phyloP scores from a whole-genome alignment of 2,888 invertebrate species.

The Heliconius ethilla region DNA sequence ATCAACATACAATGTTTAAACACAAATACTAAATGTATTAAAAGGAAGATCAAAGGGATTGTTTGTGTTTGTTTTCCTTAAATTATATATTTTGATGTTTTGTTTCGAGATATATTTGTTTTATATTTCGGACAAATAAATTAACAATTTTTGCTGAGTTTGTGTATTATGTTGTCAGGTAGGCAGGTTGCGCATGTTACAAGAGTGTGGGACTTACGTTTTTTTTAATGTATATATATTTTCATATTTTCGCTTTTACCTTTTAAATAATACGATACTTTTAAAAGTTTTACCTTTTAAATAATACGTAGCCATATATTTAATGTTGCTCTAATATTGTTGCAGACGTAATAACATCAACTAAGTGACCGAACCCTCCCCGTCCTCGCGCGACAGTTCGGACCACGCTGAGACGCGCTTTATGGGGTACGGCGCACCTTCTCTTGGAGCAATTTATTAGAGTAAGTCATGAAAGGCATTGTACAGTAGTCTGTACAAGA shows the following conservation, averaged over 20 bases:
- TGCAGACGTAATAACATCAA: slow-evolving; percentile 62
- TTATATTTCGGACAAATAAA: neutral
- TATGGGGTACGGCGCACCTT: slow-evolving; percentile 67
- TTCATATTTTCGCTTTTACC: neutral
- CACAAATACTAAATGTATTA: neutral
- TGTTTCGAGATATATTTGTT: neutral
- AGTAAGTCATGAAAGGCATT: slow-evolving; percentile 55
- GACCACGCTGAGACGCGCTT: slow-evolving; percentile 52
- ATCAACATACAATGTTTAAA: neutral
- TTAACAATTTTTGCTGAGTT: neutral
- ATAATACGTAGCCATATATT: neutral
- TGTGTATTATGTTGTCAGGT: neutral
- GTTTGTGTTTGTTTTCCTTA: neutral
- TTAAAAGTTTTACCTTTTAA: no score
- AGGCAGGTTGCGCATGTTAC: neutral
- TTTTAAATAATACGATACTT: no score
- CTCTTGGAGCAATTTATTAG: slow-evolving; percentile 63
- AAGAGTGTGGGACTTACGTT: neutral
- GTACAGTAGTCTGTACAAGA: neutral
- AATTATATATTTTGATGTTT: neutral
- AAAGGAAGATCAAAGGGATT: slow-evolving; percentile 13
- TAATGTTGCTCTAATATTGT: slow-evolving; percentile 49
- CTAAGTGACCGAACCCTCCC: slow-evolving; percentile 60
- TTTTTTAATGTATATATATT: neutral
- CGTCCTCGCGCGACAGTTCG: slow-evolving; percentile 54